Evolutionary conservation across 37 sponge, comb jelly and placozoan species (phyloP).

Genomic region (Beroe forskalii): DNA sequence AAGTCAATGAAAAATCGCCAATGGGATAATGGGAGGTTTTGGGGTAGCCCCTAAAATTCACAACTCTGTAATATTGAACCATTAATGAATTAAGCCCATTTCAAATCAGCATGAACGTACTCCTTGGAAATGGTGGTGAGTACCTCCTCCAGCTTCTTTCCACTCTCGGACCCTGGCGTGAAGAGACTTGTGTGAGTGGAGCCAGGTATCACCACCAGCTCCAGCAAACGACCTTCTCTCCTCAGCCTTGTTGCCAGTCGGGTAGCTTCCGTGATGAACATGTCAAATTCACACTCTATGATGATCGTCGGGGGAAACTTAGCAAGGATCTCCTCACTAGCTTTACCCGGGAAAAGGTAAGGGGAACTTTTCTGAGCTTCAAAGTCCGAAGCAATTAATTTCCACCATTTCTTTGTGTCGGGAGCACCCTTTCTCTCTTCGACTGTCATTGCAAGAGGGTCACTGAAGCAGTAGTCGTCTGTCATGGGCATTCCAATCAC

Average conservation of each 20-base stretch:
- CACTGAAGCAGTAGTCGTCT: background rate
- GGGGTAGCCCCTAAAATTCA: no score
- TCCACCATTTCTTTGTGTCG: background rate
- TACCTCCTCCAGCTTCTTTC: no score
- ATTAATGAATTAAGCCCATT: no score
- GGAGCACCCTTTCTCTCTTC: background rate
- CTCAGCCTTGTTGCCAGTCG: background rate
- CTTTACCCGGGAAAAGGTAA: background rate
- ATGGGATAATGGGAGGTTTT: no score
- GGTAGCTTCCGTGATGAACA: background rate
- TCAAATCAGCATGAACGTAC: no score
- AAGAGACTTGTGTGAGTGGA: background rate
- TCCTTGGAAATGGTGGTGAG: no score
- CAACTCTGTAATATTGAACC: no score
- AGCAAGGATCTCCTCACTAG: background rate
- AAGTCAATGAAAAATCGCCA: no score
- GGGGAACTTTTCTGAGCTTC: background rate
- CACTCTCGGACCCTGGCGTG: background rate
- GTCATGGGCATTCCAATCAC: background rate
- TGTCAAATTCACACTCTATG: background rate
- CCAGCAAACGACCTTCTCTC: background rate
- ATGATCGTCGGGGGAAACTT: constrained; percentile 4
- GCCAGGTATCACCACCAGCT: background rate
- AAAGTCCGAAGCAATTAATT: background rate
- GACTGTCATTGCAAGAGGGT: background rate